Evolutionary conservation across 2,797 vertebrate species (phyloP).

Genomic region (Telmatherina bonti): DNA sequence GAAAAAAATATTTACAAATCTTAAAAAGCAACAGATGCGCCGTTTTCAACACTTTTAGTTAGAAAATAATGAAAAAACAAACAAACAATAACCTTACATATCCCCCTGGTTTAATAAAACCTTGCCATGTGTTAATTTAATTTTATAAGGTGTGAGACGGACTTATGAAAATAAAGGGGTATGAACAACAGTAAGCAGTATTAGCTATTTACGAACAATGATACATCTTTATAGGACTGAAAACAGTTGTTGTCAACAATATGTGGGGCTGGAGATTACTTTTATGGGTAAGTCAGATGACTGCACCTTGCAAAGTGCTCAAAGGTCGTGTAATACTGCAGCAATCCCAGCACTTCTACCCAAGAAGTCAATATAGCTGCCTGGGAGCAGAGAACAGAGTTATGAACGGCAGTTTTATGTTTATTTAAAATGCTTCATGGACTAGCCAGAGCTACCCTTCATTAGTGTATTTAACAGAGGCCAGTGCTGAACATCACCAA

Average conservation of each 20-base stretch:
- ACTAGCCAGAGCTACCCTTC: background rate
- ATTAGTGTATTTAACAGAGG: background rate
- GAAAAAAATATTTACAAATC: no score
- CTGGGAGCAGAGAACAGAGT: background rate
- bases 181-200: background rate
- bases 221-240: background rate
- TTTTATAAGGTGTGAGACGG: background rate
- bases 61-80: background rate
- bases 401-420: conserved; percentile 11
- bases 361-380: background rate
- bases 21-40: background rate
- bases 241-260: background rate
- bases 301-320: conserved; percentile 23
- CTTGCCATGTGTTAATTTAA: background rate
- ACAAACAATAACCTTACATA: background rate
- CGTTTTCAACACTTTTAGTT: background rate
- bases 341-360: background rate
- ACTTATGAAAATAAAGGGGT: background rate
- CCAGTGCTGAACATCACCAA: background rate
- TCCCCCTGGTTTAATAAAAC: no score
- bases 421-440: background rate
- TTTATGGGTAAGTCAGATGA: conserved; percentile 27
- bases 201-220: background rate
- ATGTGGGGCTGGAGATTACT: background rate
- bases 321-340: conserved; percentile 46